Evolutionary conservation across 2,113 vertebrate genomes (phyloP).

Genomic region (Nymphicus hollandicus): DNA sequence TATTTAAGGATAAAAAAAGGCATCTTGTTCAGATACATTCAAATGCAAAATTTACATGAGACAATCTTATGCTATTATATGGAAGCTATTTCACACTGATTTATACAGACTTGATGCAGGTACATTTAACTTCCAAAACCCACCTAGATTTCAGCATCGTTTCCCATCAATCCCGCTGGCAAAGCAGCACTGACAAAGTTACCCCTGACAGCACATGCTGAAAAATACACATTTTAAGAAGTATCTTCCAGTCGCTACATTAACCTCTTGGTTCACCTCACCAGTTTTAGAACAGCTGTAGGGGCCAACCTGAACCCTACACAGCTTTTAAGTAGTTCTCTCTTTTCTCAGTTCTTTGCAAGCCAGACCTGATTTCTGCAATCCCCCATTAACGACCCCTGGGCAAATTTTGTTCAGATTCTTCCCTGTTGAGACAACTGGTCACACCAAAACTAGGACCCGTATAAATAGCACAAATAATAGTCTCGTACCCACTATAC

Average conservation of each 20-base stretch:
- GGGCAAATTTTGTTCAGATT: background rate
- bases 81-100: constrained; percentile 11
- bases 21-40: constrained; percentile 4
- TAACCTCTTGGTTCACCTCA: background rate
- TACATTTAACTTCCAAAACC: constrained; percentile 2
- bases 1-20: constrained; percentile 21
- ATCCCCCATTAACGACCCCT: background rate
- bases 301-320: background rate
- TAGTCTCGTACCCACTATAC: background rate
- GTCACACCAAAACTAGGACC: background rate
- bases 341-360: background rate
- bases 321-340: background rate
- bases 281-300: background rate
- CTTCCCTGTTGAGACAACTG: background rate
- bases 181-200: background rate
- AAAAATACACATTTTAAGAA: background rate
- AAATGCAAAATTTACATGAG: constrained; percentile 4
- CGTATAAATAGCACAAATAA: background rate
- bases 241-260: background rate
- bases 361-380: background rate
- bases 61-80: background rate
- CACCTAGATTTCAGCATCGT: background rate
- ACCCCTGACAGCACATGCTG: background rate
- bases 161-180: background rate
- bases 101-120: background rate